Evolutionary conservation across 2,797 vertebrate species (phyloP).

Genomic region (Fundulus diaphanus): DNA sequence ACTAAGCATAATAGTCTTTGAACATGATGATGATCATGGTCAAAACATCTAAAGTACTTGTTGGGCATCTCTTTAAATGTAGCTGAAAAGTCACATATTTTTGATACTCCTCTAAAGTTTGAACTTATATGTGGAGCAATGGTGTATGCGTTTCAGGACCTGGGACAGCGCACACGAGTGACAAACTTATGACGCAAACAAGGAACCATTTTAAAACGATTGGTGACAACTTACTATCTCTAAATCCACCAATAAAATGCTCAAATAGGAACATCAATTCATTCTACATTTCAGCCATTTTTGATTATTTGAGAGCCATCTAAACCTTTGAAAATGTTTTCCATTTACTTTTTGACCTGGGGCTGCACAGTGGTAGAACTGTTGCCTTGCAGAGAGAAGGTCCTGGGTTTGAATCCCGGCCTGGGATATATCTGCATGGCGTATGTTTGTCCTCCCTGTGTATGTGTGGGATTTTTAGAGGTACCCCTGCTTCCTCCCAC

Average conservation of each 20-base stretch:
- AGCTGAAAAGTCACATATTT: background rate
- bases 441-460: no score
- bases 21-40: background rate
- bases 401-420: no score
- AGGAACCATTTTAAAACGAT: background rate
- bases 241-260: background rate
- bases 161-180: background rate
- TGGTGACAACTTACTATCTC: background rate
- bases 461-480: no score
- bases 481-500: no score
- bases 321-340: no score
- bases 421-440: no score
- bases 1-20: no score
- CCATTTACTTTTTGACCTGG: no score
- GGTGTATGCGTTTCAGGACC: background rate
- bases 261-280: background rate
- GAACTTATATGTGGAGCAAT: background rate
- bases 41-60: background rate
- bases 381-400: no score
- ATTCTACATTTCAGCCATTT: no score
- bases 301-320: no score
- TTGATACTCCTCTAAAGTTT: background rate
- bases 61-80: background rate
- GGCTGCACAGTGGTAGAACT: no score
- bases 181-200: background rate